A percentile compares a stretch with the other conserved stretches of the same genome.
These are phyloP conservation scores for Troides oblongomaculatus DNA, from an alignment of 2,888 invertebrate species.

Conservation along the genomic window DNA sequence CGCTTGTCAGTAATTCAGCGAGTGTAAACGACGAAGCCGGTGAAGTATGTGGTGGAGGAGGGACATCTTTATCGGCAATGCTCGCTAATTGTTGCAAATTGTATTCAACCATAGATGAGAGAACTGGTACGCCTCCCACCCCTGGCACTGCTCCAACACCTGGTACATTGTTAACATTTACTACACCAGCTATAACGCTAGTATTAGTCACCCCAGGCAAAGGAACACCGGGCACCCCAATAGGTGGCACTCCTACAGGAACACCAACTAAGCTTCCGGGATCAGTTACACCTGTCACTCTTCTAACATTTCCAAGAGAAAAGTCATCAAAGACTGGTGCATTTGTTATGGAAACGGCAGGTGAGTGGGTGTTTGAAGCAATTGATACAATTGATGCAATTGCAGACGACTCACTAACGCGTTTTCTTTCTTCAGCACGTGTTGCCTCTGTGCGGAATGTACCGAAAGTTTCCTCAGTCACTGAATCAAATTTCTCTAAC, in stretches of 20 bases:
- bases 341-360: slow-evolving; percentile 79
- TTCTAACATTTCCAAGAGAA: slow-evolving; percentile 75
- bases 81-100: slow-evolving; percentile 91
- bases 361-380: slow-evolving; percentile 69
- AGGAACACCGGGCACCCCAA: slow-evolving; percentile 55
- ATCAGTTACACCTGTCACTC: slow-evolving; percentile 51
- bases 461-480: slow-evolving; percentile 86
- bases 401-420: slow-evolving; percentile 69
- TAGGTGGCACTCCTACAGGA: slow-evolving; percentile 43
- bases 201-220: slow-evolving; percentile 55
- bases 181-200: slow-evolving; percentile 58
- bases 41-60: slow-evolving; percentile 77
- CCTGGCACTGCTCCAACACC: slow-evolving; percentile 53
- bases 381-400: slow-evolving; percentile 63
- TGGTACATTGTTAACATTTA: slow-evolving; percentile 57
- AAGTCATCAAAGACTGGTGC: slow-evolving; percentile 90
- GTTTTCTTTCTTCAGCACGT: slow-evolving; percentile 77
- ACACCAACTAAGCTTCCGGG: slow-evolving; percentile 45
- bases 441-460: slow-evolving; percentile 85
- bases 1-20: slow-evolving; percentile 88
- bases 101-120: slow-evolving; percentile 90
- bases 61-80: slow-evolving; percentile 85
- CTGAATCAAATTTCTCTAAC: slow-evolving; percentile 86
- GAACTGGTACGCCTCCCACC: slow-evolving; percentile 59
- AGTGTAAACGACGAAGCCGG: slow-evolving; percentile 85